Conservation (phyloP, 2,113 vertebrate species). For the Sturnus vulgaris region DNA sequence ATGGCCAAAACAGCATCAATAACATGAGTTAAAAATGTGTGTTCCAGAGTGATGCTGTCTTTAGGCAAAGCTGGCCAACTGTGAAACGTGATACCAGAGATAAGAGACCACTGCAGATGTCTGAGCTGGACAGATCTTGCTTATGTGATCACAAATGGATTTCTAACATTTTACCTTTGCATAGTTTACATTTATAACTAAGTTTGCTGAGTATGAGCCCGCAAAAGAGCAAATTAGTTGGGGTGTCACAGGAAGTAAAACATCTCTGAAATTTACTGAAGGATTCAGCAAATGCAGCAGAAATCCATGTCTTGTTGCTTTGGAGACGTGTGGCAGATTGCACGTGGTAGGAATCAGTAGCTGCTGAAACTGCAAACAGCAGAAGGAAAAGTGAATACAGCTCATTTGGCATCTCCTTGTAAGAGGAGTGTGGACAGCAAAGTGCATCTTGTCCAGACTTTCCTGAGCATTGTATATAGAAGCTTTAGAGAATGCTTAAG, state of each 20-base stretch:
- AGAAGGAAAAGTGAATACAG: background rate
- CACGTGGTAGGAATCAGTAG: background rate
- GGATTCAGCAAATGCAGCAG: background rate
- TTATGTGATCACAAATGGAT: background rate
- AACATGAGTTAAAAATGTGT: background rate
- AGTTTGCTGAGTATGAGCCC: background rate
- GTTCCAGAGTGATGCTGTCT: background rate
- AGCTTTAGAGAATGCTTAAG: background rate
- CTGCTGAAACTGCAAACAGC: background rate
- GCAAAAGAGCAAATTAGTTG: background rate
- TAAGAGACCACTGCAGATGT: background rate
- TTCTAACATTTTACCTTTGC: background rate
- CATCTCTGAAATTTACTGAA: background rate
- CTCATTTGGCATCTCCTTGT: background rate
- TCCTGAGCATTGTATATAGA: background rate
- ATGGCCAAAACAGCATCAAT: background rate
- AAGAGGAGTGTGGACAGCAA: background rate
- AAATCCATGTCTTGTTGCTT: background rate
- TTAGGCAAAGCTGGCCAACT: background rate
- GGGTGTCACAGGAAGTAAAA: background rate
- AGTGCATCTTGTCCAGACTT: background rate
- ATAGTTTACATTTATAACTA: background rate
- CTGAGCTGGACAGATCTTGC: background rate
- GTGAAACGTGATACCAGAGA: background rate
- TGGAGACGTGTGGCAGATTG: background rate